Evolutionary conservation across 2,888 invertebrate species (phyloP).

Genomic region (Rhorus exstirpatorius): DNA sequence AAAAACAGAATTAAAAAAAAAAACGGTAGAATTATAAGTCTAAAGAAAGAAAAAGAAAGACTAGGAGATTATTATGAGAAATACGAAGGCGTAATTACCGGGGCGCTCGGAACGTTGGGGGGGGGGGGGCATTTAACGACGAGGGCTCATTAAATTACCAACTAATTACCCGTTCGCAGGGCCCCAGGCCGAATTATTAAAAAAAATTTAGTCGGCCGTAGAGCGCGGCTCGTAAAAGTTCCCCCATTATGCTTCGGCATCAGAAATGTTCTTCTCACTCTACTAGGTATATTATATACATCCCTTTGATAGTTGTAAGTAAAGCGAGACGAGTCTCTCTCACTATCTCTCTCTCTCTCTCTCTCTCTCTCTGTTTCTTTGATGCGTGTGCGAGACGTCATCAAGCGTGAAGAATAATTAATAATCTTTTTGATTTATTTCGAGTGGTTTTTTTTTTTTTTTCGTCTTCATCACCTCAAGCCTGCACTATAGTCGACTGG

Average conservation of each 20-base stretch:
- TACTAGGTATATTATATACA: conserved; percentile 28
- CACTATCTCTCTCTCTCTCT: too few species aligned
- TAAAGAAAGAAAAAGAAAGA: conserved; percentile 60
- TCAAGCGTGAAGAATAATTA: conserved; percentile 49
- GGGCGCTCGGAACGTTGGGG: conserved; percentile 75
- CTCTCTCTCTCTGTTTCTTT: too few species aligned
- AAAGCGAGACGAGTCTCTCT: conserved; percentile 4
- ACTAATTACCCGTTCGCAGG: conserved; percentile 81
- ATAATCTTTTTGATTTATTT: conserved; percentile 36
- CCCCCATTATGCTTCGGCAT: conserved; percentile 60
- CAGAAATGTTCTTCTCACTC: conserved; percentile 39
- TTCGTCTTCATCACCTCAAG: background rate
- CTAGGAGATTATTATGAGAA: conserved; percentile 83
- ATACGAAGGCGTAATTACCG: conserved; percentile 83
- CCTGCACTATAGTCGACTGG: background rate
- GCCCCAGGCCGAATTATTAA: conserved; percentile 81
- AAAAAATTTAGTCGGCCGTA: conserved; percentile 84
- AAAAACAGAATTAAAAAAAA: background rate
- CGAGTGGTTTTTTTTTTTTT: background rate
- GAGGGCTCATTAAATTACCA: conserved; percentile 84
- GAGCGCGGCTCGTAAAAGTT: conserved; percentile 81
- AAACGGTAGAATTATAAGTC: conserved; percentile 16
- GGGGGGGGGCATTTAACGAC: conserved; percentile 80
- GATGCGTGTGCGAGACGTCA: conserved; percentile 66
- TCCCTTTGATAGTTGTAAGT: conserved; percentile 21